Conservation (phyloP, 2,888 invertebrate species). For the Scaptodrosophila latifasciaeformis region DNA sequence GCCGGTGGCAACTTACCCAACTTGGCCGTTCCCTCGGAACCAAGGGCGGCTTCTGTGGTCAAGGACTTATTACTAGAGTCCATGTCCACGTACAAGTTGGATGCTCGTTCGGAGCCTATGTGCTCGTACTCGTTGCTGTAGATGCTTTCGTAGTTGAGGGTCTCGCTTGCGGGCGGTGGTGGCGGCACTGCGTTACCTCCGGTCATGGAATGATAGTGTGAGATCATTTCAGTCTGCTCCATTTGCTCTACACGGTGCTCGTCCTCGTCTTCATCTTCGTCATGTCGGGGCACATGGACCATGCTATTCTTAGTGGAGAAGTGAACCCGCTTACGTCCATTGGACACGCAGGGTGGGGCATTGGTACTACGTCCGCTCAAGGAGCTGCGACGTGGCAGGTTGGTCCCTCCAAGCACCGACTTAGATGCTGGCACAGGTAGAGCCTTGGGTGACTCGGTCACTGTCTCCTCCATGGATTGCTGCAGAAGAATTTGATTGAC, state of each 20-base stretch:
- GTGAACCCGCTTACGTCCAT: conserved; percentile 77
- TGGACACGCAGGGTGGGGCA: conserved; percentile 39
- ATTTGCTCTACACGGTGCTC: conserved; percentile 25
- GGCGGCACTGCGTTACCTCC: conserved; percentile 11
- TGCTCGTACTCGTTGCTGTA: conserved; percentile 86
- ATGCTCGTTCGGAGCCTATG: conserved; percentile 76
- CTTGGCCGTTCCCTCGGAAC: conserved; percentile 33
- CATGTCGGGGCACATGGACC: conserved; percentile 74
- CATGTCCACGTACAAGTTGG: conserved; percentile 81
- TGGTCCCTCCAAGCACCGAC: conserved; percentile 31
- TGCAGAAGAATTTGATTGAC: conserved; percentile 88
- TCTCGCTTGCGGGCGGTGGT: conserved; percentile 55
- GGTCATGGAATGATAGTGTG: conserved; percentile 50
- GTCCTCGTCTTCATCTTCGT: conserved; percentile 58
- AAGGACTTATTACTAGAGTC: conserved; percentile 74
- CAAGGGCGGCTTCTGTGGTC: conserved; percentile 9
- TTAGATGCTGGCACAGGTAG: conserved; percentile 18
- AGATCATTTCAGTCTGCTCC: conserved; percentile 31
- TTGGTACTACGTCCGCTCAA: conserved; percentile 51
- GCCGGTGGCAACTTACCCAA: conserved; percentile 79
- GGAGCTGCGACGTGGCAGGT: conserved; percentile 59
- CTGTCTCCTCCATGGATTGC: conserved; percentile 79
- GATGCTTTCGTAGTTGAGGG: conserved; percentile 78
- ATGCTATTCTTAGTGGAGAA: conserved; percentile 81
- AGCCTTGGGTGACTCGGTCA: conserved; percentile 40